Evolutionary conservation across 2,888 invertebrate genomes (phyloP).

Genomic region (Ennomos fuscantarius): DNA sequence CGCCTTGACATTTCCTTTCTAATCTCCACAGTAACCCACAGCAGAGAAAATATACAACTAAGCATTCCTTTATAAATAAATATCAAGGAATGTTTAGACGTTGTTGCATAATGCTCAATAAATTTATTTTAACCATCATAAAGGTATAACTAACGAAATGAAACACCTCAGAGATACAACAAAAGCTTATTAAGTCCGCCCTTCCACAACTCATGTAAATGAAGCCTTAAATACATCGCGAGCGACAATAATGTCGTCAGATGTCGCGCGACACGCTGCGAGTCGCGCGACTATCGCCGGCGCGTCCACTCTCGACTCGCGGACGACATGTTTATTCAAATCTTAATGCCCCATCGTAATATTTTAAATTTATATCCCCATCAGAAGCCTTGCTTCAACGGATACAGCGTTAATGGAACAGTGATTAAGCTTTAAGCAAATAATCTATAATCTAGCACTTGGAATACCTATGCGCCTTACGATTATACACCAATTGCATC

Average conservation of each 20-base stretch:
- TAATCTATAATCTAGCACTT: not conserved
- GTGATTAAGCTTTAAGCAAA: conserved; percentile 4
- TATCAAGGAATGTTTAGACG: too few relatives aligned
- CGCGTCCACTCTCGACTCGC: conserved; percentile 24
- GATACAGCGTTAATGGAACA: conserved; percentile 1
- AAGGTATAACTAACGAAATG: not conserved
- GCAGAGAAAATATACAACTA: not conserved
- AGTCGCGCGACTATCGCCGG: conserved; percentile 1
- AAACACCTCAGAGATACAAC: not conserved
- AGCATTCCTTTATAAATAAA: not conserved
- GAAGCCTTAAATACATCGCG: conserved; percentile 50
- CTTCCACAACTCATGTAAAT: conserved; percentile 44
- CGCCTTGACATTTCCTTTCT: too few relatives aligned
- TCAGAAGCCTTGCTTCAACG: conserved; percentile 22
- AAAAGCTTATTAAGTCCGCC: conserved; percentile 13
- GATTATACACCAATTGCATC: too few relatives aligned
- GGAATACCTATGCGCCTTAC: too few relatives aligned
- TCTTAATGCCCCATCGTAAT: conserved; percentile 72
- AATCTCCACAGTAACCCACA: too few relatives aligned
- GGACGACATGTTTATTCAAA: conserved; percentile 79
- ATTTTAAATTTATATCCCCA: conserved; percentile 68
- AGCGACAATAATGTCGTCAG: conserved; percentile 54
- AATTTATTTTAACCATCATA: too few relatives aligned
- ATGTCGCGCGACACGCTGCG: conserved; percentile 52
- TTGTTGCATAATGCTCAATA: too few relatives aligned